Evolutionary conservation across 2,888 invertebrate genomes (phyloP).

Genomic region (Netelia inedita): DNA sequence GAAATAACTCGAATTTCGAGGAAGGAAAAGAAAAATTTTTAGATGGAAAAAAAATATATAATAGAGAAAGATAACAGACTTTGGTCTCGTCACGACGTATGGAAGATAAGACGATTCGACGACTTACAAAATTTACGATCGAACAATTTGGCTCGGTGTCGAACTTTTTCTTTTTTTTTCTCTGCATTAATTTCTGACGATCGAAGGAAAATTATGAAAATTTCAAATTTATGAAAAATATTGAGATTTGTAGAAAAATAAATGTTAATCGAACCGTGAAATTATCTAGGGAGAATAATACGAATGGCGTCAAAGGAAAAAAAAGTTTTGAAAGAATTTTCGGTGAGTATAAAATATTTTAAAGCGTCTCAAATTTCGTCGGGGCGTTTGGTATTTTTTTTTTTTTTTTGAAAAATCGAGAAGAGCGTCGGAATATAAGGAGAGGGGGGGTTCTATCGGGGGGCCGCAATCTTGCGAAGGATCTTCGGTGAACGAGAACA

Average conservation of each 20-base stretch:
- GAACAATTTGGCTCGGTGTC: not conserved
- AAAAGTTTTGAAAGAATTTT: not conserved
- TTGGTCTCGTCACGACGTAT: not conserved
- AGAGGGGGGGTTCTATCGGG: not conserved
- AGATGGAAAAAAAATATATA: no score
- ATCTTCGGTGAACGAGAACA: constrained; percentile 63
- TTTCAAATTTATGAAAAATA: no score
- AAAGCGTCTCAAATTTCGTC: constrained; percentile 35
- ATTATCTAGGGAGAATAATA: no score
- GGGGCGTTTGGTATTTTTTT: not conserved
- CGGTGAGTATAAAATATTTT: constrained; percentile 9
- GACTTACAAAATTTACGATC: not conserved
- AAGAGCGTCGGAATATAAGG: constrained; percentile 2
- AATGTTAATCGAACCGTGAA: no score
- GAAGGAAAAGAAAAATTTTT: not conserved
- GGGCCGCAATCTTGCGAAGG: constrained; percentile 56
- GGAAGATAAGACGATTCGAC: not conserved
- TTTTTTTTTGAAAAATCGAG: constrained; percentile 4
- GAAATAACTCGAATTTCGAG: not conserved
- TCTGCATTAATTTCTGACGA: no score
- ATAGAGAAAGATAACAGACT: not conserved
- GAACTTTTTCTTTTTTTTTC: not conserved
- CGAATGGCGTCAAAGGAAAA: not conserved
- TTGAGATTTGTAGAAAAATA: no score
- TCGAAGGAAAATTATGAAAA: no score